Percentiles rank a stretch among this genome's conserved stretches.
These are phyloP conservation scores for Cheilosia vulpina DNA, from an alignment of 2,888 invertebrate genomes.

Conservation along the genomic window DNA sequence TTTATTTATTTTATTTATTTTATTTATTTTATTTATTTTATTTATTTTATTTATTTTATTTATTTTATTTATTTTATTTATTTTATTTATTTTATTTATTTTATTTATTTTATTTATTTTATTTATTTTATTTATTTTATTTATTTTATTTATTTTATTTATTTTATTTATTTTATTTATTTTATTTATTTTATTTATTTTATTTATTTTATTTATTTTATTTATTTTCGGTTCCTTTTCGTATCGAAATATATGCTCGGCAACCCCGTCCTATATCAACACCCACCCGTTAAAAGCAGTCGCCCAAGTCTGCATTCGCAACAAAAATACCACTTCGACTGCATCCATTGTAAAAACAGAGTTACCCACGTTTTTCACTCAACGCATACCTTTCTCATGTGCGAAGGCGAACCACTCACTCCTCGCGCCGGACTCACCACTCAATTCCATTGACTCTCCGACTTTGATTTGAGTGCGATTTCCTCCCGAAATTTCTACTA, in stretches of 20 bases:
- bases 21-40: constrained; percentile 1
- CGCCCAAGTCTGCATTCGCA: constrained; percentile 48
- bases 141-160: constrained; percentile 4
- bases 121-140: not conserved
- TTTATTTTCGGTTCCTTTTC: not conserved
- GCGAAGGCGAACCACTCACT: constrained; percentile 19
- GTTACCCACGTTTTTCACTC: constrained; percentile 31
- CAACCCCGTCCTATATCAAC: constrained; percentile 21
- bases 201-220: not conserved
- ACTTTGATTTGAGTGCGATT: constrained; percentile 56
- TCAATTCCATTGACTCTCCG: constrained; percentile 44
- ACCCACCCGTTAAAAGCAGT: constrained; percentile 10
- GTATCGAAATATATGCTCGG: not conserved
- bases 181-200: not conserved
- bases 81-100: not conserved
- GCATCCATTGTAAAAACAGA: constrained; percentile 35
- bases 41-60: not conserved
- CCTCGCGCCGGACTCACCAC: constrained; percentile 34
- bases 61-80: not conserved
- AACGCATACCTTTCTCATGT: constrained; percentile 22
- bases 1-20: not conserved
- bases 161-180: not conserved
- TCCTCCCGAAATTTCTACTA: constrained; percentile 18
- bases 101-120: not conserved
- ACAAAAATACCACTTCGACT: constrained; percentile 22